phyloP scores from a whole-genome alignment of 2,113 vertebrate species.

The Poecilia latipinna region DNA sequence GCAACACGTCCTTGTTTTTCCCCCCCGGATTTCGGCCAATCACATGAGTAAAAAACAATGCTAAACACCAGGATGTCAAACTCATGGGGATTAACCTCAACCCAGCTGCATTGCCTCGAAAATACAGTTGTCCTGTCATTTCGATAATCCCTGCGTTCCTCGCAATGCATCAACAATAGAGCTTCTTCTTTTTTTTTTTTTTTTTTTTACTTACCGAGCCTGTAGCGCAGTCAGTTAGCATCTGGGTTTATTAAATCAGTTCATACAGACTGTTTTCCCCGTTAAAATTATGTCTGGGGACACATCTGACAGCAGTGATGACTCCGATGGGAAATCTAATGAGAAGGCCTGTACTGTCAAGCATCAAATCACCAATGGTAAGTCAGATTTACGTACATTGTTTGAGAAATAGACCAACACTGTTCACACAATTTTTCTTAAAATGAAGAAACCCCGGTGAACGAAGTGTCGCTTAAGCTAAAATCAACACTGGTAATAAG shows the following conservation, averaged over 20 bases:
- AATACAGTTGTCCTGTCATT: slow-evolving; percentile 48
- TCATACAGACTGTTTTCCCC: neutral
- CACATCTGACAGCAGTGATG: slow-evolving; percentile 79
- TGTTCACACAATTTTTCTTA: no score
- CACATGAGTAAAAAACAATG: slow-evolving; percentile 44
- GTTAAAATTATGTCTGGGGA: slow-evolving; percentile 77
- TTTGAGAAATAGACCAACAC: neutral
- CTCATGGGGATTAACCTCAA: slow-evolving; percentile 53
- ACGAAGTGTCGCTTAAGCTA: neutral
- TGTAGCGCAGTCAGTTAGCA: neutral
- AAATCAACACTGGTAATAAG: neutral
- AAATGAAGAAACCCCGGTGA: no score
- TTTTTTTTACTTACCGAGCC: neutral
- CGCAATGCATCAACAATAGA: slow-evolving; percentile 25
- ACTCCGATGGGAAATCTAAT: slow-evolving; percentile 75
- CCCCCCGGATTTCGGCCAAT: slow-evolving; percentile 2
- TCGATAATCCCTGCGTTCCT: slow-evolving; percentile 25
- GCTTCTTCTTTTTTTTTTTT: neutral
- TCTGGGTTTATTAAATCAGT: neutral
- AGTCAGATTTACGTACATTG: slow-evolving; percentile 23
- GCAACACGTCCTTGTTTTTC: neutral
- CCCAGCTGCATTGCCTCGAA: slow-evolving; percentile 45
- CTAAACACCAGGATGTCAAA: slow-evolving; percentile 62
- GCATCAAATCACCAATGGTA: slow-evolving; percentile 84
- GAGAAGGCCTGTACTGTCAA: slow-evolving; percentile 79